phyloP scores from a whole-genome alignment of 2,888 invertebrate species.

The Brachyptera risi region DNA sequence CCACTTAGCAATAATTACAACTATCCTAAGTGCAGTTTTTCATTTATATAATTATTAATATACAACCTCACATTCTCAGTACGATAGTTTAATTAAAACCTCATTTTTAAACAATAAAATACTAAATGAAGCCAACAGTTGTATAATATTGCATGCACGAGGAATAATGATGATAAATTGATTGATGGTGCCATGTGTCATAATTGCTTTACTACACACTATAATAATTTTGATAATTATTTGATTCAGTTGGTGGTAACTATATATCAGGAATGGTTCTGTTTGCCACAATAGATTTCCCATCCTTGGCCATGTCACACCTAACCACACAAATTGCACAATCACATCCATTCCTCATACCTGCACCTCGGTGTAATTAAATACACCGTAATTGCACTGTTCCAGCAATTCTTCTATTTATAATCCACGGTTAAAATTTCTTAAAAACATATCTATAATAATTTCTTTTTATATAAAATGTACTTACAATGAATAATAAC shows the following conservation, averaged over 20 bases:
- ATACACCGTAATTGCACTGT: conserved; percentile 21
- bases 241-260: too few relatives aligned
- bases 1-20: neutral
- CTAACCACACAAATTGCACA: neutral
- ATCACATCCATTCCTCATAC: neutral
- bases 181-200: neutral
- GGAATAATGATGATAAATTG: neutral
- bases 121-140: conserved; percentile 8
- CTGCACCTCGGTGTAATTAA: neutral
- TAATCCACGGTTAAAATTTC: conserved; percentile 24
- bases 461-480: conserved; percentile 3
- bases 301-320: neutral
- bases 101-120: neutral
- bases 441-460: conserved; percentile 11
- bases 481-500: neutral
- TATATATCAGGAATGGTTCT: neutral
- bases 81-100: neutral
- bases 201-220: neutral
- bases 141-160: neutral
- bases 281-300: neutral
- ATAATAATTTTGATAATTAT: neutral
- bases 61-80: neutral
- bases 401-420: conserved; percentile 22
- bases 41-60: neutral
- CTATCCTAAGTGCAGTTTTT: too few relatives aligned